Base-by-base conservation (phyloP, 1,140 invertebrate genomes). In the Mesaphorura yosii region DNA sequence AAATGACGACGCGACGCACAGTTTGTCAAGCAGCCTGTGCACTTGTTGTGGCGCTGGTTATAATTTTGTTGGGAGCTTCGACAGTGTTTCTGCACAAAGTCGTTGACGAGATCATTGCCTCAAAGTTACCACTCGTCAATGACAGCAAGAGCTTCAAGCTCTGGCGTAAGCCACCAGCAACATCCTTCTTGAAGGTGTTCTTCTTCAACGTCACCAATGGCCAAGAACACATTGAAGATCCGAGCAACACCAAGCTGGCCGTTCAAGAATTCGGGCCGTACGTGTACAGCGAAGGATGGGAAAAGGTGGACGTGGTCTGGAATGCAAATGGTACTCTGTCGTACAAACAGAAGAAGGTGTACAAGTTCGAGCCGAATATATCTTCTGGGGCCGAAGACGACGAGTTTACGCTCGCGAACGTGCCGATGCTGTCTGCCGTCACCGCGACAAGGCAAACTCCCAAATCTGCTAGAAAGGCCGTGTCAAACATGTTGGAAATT, bases 191-290 rank as follows among this genome's bases (percentile, higher is more conserved):
- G 27, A 83, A 83, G 66, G 79, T 93, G 2, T 91, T 82, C 65
- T 72, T 95, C 2, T 94, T 90, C 68, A 89, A 94, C 65, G 71
- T 93, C 0, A 90, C 84, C 4, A 94, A 94, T 69, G 77, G 77
- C 17, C 78, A 86, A 3, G 84, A 82, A 1, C 89, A 84, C 64
- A 68, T 88, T 62, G 70, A 74, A 2, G 82, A 84, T 0, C 70
- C 74, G 26, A 45, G 44, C 15, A 46, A 23, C 6, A 75, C 78
- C 23, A 88, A 84, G 64, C 68, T 92, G 1, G 76, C 71, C 48
- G 72, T 94, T 3, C 66, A 81, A 63, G 79, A 94, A 76, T 77
- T 84, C 42, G 90, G 90, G 0, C 90, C 90, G 1, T 94, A 90
- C 67, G 84, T 88, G 6, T 95, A 92, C 71, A 90, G 86, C 66